Evolutionary conservation across 1,140 invertebrate species (phyloP), one percentile per base, ranked within the genome.

Genomic region (Drosophila truncata): DNA sequence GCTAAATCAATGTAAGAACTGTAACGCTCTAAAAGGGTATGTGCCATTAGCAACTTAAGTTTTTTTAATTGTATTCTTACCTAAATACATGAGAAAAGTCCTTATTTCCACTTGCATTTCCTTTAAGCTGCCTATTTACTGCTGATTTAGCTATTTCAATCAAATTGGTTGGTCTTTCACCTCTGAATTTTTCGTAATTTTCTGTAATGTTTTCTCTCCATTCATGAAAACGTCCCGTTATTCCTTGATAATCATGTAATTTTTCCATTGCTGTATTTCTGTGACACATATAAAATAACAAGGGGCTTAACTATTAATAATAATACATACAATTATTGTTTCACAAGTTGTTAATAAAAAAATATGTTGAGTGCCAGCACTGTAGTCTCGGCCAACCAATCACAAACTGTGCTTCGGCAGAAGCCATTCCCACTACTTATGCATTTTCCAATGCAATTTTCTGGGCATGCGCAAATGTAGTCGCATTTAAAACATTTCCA

Each of bases 11-110:
- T 25, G 25, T 4, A 25, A 25, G 25, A 4, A 25, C 4, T 25
- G 2, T 25, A 25, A 25, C 25, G 25, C 25, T 25, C 25, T 25
- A 25, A 27, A 27, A 29, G 3, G 27, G 27, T 29, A 29, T n/a
- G n/a, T n/a, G n/a, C n/a, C n/a, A n/a, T n/a, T n/a, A 29, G 7
- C 7, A n/a, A 39, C 7, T 16, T 39, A n/a, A 33, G 8, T 2
- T 9, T 14, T 35, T 35, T 23, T n/a, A 3, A n/a, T 7, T 2
- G 8, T 20, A 11, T 18, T 11, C 82, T 93, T 94, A 97, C 96
- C 96, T 96, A 92, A 95, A 97, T 65, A 97, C 93, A 92, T 97
- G 96, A 2, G 95, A 94, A 90, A 95, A 97, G 80, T 96, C 94
- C 63, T 94, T 94, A 47, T 95, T 93, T 23, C 93, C 86, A 41